phyloP scores from a whole-genome alignment of 2,797 vertebrate species.

The Cygnus olor region DNA sequence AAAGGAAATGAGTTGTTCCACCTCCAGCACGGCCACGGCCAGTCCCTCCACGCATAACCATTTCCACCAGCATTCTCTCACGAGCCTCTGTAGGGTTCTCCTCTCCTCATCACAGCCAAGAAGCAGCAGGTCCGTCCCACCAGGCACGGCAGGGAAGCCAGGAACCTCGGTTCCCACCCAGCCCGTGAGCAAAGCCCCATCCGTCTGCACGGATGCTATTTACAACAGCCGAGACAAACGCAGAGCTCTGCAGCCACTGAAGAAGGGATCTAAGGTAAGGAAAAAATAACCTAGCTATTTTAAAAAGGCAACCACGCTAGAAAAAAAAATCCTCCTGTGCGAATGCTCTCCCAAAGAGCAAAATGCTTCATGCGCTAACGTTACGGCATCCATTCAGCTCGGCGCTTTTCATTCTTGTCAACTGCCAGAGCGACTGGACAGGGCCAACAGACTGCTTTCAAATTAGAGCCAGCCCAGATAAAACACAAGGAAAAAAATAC shows the following conservation, averaged over 20 bases:
- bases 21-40: not conserved
- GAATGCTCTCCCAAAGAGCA: constrained; percentile 30
- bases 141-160: constrained; percentile 19
- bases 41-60: not conserved
- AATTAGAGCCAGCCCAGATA: constrained; percentile 58
- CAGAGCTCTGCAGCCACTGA: not conserved
- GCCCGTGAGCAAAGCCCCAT: not conserved
- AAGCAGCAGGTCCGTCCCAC: not conserved
- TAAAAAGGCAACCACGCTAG: constrained; percentile 41
- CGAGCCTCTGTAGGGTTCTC: not conserved
- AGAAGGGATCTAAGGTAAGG: constrained; percentile 35
- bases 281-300: constrained; percentile 46
- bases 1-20: not conserved
- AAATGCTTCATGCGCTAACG: not conserved
- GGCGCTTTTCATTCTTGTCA: not conserved
- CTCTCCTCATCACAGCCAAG: not conserved
- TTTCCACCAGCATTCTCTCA: not conserved
- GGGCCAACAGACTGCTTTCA: constrained; percentile 42
- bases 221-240: not conserved
- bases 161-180: constrained; percentile 13
- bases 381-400: constrained; percentile 25
- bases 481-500: constrained; percentile 63
- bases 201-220: constrained; percentile 2
- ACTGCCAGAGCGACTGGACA: constrained; percentile 49
- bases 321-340: constrained; percentile 27